Evolutionary conservation across 2,113 vertebrate genomes (phyloP), one percentile per base, ranked within the genome.

Genomic region (Gorsachius goisagi): DNA sequence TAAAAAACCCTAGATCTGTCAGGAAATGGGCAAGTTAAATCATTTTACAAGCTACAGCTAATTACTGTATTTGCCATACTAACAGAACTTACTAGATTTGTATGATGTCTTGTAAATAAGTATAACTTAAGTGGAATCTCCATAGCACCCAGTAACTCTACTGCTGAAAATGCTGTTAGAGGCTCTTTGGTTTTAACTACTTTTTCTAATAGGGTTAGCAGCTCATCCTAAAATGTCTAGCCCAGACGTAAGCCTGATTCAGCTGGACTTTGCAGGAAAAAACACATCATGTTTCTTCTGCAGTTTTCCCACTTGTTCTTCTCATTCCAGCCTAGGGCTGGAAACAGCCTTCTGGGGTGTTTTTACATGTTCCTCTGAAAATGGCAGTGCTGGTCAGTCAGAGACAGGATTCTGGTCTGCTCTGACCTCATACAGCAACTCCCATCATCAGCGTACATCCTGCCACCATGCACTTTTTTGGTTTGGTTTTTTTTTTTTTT

Each of bases 31-130:
- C 60, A 79, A 67, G 66, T 67, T 50, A 85, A 91, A 79, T 86
- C 1, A 77, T 79, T 86, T 91, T 90, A 88, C 90, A 94, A 76
- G 35, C 88, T 93, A 77, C 92, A 91, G 90, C 87, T 94, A 86
- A 76, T 88, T 67, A 93, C 47, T 79, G 64, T 87, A 72, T 87
- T 82, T 93, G 79, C 88, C 95, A 59, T 95, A 96, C 95, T 97
- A 96, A 95, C 79, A 93, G 52, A 89, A 78, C 58, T 66, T 89
- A 63, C 14, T 56, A 77, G 86, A 66, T 95, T 95, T 96, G 71
- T 97, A 91, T 58, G 60, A 89, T 95, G 72, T 81, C 58, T 88
- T 97, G 89, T 97, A 97, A 96, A 96, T 94, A 90, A 59, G 8
- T 91, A 8, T 92, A 96, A 97, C 77, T 97, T 95, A 96, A 97